Evolutionary conservation across 2,797 vertebrate species (phyloP), one percentile per base, ranked within the genome.

Genomic region (Hemibagrus guttatus): DNA sequence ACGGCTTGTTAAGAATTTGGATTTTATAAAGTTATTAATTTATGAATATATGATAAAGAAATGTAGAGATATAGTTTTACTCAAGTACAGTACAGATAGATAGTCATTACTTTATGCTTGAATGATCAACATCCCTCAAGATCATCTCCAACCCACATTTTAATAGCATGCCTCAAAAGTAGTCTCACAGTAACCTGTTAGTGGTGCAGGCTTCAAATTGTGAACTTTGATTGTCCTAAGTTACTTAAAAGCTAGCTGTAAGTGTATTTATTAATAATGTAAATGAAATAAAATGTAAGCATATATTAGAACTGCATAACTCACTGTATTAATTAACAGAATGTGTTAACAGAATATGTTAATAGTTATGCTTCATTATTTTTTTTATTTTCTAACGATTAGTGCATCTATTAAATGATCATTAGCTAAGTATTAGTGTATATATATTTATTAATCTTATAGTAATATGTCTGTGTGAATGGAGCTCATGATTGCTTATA

Each of bases 281-380:
- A 52, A 54, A 52, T 54, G 1, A 52, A 17, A 52, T 54, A 0
- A 52, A 17, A 49, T 8, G 46, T 8, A 49, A 46, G 8, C 7
- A 49, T 49, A 49, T 49, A 76, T 19, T 31, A 11, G 19, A 54
- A 31, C 49, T 19, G 74, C 54, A 79, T 12, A 76, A 56, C 17
- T 56, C 49, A 76, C n/a, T 79, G 19, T 79, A 39, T 58, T 58
- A 76, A 76, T 76, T 76, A 35, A 35, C n/a, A 58, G 49, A 75
- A 75, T n/a, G 12, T 7, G n/a, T 76, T 28, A 54, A 16, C 13
- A 28, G 52, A 58, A 58, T 19, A 58, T 58, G 54, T 21, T 39
- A 39, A 61, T 80, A 80, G 31, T 42, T 39, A 59, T 14, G 28
- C 76, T 39, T 59, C 52, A 58, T 78, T 58, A 58, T 58, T 79